These are phyloP conservation scores for Neoitamus cyanurus DNA, from an alignment of 2,888 invertebrate genomes.

Conservation along the genomic window DNA sequence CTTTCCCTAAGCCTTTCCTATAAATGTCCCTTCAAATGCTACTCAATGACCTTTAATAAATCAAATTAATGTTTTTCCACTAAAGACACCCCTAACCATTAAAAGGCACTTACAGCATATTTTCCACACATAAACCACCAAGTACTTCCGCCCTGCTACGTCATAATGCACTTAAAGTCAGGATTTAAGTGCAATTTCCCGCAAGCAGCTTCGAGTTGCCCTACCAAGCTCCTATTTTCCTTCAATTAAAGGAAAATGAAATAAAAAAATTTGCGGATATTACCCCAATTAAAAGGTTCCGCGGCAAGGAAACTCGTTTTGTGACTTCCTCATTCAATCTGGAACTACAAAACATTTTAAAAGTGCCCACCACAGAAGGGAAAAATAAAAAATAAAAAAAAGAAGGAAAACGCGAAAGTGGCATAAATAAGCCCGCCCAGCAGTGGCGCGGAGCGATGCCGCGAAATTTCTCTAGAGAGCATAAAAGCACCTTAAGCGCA, in stretches of 20 bases:
- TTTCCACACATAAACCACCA: background rate
- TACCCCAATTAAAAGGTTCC: background rate
- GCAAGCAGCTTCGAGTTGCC: background rate
- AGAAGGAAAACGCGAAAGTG: background rate
- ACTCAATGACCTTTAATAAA: background rate
- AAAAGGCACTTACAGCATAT: background rate
- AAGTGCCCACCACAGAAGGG: background rate
- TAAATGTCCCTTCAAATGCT: background rate
- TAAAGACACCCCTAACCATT: background rate
- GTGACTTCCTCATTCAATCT: background rate
- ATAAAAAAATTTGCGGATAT: background rate
- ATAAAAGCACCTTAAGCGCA: conserved; percentile 13
- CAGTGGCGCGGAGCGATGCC: background rate
- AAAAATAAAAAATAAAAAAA: background rate
- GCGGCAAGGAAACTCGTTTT: background rate
- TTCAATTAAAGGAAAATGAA: background rate
- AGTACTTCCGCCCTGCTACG: background rate
- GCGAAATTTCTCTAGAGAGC: conserved; percentile 15
- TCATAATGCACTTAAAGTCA: background rate
- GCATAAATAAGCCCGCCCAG: background rate
- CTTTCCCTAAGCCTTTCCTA: no score
- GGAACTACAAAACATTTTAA: background rate
- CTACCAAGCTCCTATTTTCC: background rate
- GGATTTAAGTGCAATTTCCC: background rate
- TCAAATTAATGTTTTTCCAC: background rate